Base-by-base conservation (phyloP, 2,888 invertebrate species). In the Linnaemya vulpina region DNA sequence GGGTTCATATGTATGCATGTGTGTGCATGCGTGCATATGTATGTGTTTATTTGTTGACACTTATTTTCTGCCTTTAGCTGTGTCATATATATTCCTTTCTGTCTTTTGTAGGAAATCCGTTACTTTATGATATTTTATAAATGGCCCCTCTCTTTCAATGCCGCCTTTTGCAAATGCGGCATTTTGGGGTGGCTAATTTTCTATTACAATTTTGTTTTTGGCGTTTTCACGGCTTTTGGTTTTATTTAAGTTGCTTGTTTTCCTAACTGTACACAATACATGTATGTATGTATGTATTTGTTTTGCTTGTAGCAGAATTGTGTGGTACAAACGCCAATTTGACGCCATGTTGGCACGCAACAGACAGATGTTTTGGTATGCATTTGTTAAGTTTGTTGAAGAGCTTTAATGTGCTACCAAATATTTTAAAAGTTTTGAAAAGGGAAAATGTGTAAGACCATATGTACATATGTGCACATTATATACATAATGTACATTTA, bases 261-360 rank as follows among this genome's bases (percentile, higher is more conserved):
- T 70, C 63, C 43, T 58, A 65, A 82, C 70, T 74, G 70, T 60
- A 82, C 30, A 82, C 62, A 63, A 81, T 46, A 53, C 49, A 13
- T n/a, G n/a, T n/a, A n/a, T n/a, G n/a, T n/a, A n/a, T n/a, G n/a
- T n/a, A n/a, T n/a, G n/a, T n/a, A n/a, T n/a, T 67, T 70, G 38
- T 49, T 73, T 62, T 73, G 55, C 58, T 67, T 53, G 65, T 71
- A 65, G 65, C 58, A 68, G 49, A 79, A 68, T 79, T 82, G 62
- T 79, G 67, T 76, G 78, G 75, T 62, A 78, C 76, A 76, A 78
- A 79, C 75, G 86, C 75, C 75, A 84, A 71, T 67, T 75, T 76
- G 86, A 84, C 86, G 86, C 86, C 86, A 82, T 60, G 30, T 62
- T 84, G 82, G 79, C 86, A 84, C 84, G 83, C 86, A 82, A 85